phyloP scores from a whole-genome alignment of 2,797 vertebrate genomes.

The Cottoperca gobio region DNA sequence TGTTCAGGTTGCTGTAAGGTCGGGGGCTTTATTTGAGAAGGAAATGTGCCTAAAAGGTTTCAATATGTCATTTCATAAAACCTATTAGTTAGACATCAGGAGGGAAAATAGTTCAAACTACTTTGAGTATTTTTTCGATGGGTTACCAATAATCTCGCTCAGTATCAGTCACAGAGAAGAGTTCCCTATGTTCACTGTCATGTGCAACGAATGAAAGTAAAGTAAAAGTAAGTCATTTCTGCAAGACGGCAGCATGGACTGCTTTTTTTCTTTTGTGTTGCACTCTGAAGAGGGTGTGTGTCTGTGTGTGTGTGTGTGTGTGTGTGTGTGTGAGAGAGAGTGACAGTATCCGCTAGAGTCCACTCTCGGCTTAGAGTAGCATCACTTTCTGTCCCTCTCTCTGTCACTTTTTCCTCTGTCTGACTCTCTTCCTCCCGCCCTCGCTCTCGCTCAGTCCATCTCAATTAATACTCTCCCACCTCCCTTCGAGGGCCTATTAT shows the following conservation, averaged over 20 bases:
- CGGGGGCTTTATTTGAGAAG: neutral
- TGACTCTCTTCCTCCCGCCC: constrained; percentile 25
- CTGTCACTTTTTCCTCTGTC: constrained; percentile 24
- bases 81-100: neutral
- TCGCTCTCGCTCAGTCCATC: constrained; percentile 70
- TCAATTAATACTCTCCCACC: constrained; percentile 81
- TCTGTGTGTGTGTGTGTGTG: constrained; percentile 10
- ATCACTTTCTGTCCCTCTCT: constrained; percentile 52
- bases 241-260: neutral
- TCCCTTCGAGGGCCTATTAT: constrained; percentile 77
- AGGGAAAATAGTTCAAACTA: neutral
- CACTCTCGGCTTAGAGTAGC: constrained; percentile 71
- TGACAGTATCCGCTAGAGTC: constrained; percentile 75
- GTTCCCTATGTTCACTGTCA: neutral
- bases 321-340: constrained; percentile 12
- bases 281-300: constrained; percentile 34
- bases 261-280: neutral
- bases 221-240: neutral
- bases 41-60: neutral
- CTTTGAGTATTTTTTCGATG: neutral
- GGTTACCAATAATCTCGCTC: neutral
- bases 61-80: neutral
- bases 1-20: neutral
- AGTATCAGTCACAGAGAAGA: neutral
- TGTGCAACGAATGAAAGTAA: constrained; percentile 1